Evolutionary conservation across 2,888 invertebrate genomes (phyloP), one percentile per base, ranked within the genome.

Genomic region (Drosophila prostipennis): DNA sequence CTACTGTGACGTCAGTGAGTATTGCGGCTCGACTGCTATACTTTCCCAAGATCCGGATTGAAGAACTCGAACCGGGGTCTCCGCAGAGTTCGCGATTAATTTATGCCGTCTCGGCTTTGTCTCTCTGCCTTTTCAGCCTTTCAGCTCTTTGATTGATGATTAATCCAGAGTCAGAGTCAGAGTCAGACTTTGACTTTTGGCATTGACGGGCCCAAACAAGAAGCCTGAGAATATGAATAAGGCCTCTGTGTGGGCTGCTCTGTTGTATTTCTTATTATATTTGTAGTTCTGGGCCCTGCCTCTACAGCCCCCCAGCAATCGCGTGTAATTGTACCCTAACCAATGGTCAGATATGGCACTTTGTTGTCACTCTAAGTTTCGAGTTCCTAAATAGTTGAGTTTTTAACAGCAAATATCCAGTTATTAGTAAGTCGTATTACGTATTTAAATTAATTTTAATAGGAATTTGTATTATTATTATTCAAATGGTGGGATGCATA

Each of bases 181-280:
- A 85, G 80, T 80, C 78, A 82, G 80, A 85, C 83, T 80, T 84
- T 84, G 83, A 85, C 88, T 82, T 85, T 79, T 87, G 86, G 57
- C 88, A 87, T 79, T 76, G 76, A 76, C 75, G 53, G 57, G 16
- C 65, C 43, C 54, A 51, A 70, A 53, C 61, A 39, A 55, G 49
- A 63, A 34, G 59, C 52, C 54, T 52, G 74, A 45, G 64, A 63
- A 26, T 13, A 48, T n/a, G 29, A 34, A 56, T 19, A 49, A 19
- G n/a, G 34, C 52, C 39, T 56, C 58, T 72, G 64, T 53, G 45
- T 53, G 45, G 45, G 58, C 39, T 23, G 51, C 19, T 29, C 45
- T 19, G 13, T 34, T 34, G 34, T 45, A 26, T 36, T 55, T 36
- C 8, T 55, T 45, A 16, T 19, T 43, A 42, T 53, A 53, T 26